A percentile compares a stretch with the other conserved stretches of the same genome.
phyloP scores from a whole-genome alignment of 2,888 invertebrate species.

The Acanthosoma haemorrhoidale region DNA sequence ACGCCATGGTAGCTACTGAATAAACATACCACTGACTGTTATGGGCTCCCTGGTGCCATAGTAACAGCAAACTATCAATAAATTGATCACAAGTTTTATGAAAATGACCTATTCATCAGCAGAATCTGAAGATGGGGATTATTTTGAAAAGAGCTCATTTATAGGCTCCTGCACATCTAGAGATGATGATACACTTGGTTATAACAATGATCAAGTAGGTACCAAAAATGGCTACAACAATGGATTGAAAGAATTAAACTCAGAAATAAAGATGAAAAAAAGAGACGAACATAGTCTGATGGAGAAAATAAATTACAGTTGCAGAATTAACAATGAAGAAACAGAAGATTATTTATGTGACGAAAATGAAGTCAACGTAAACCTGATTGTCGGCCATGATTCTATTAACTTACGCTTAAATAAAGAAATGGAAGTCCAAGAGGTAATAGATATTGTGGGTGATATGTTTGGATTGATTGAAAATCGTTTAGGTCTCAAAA shows the following conservation, averaged over 20 bases:
- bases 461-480: not conserved
- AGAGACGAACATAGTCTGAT: too few species aligned
- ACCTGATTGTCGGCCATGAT: not conserved
- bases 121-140: not conserved
- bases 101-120: not conserved
- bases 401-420: not conserved
- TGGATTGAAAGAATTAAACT: not conserved
- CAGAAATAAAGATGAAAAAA: not conserved
- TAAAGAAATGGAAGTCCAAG: not conserved
- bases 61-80: not conserved
- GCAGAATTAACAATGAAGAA: not conserved
- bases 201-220: not conserved
- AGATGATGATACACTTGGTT: not conserved
- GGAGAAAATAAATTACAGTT: too few species aligned
- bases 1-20: too few species aligned
- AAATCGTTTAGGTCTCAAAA: not conserved
- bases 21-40: too few species aligned
- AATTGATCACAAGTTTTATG: not conserved
- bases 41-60: not conserved
- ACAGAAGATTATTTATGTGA: not conserved
- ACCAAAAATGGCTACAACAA: not conserved
- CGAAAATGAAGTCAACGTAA: not conserved
- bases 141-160: not conserved
- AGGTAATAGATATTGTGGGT: conserved; percentile 9
- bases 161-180: too few species aligned